Base-by-base conservation (phyloP, 2,888 invertebrate species). In the Torymus aiolomorphi region DNA sequence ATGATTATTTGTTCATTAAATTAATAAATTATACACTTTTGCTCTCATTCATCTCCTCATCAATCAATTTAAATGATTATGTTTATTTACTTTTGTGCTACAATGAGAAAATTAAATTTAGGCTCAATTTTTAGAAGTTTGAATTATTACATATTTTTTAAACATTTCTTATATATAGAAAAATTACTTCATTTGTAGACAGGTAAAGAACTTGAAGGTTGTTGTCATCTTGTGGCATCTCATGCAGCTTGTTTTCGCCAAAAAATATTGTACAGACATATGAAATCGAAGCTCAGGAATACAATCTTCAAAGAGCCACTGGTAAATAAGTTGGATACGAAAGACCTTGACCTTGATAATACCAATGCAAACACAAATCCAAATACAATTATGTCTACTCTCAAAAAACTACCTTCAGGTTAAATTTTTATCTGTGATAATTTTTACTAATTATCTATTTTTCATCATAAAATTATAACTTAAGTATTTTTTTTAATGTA, bases 361-460 rank as follows among this genome's bases (percentile, higher is more conserved):
- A 3, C 8, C 18, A 62, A 69, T 16, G 78, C 79, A 56, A 76
- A 84, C 16, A 2, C 67, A 1, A 84, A 80, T 69, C 76, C 82
- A 13, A 74, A 85, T 20, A 82, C 73, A 16, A 69, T 89, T 52
- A 83, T 76, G 18, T 56, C 62, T 12, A 87, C 84, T 67, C 84
- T 90, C 0, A 56, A 83, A 13, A 82, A 88, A 80, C 75, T 90
- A 42, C 90, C 90, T 0, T 42, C 85, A 83, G 90, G 90, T 89
- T 76, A 72, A 70, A 75, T 63, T 63, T 31, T 62, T 59, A 24
- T n/a, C 16, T 8, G 49, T 57, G 10, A 56, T 31, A 54, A 14
- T 0, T 20, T 52, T 14, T 51, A 61, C 16, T 56, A 63, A 56
- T 57, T 57, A 54, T 70, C 13, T 20, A 42, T 13, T 54, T 2